Conservation (phyloP, 2,797 vertebrate genomes). For the Poeciliopsis gracilis region DNA sequence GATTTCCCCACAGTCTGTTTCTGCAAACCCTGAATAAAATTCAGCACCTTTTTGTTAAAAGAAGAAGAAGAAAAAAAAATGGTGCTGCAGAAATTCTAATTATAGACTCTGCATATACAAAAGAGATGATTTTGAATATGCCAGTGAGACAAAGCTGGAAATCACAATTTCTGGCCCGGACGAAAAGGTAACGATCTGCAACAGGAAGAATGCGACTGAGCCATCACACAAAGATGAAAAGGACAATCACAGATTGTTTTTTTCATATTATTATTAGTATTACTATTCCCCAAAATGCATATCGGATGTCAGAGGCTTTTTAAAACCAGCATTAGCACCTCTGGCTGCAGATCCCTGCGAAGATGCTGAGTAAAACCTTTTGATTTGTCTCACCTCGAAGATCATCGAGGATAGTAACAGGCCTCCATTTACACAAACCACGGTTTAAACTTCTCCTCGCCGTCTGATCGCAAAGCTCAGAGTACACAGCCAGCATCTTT, state of each 20-base stretch:
- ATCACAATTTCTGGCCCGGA: constrained; percentile 7
- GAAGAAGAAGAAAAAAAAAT: no score
- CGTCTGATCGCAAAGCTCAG: constrained; percentile 38
- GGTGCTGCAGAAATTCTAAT: constrained; percentile 65
- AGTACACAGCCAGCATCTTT: constrained; percentile 55
- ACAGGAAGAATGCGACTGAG: constrained; percentile 6
- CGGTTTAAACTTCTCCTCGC: constrained; percentile 25
- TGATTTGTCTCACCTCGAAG: neutral
- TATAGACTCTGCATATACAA: constrained; percentile 53
- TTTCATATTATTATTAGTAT: no score
- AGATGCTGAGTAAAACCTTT: constrained; percentile 30
- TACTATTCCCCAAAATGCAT: neutral
- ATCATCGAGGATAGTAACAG: neutral
- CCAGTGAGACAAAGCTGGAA: constrained; percentile 23
- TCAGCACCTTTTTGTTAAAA: constrained; percentile 61
- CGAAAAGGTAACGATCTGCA: constrained; percentile 18
- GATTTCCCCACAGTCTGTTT: constrained; percentile 67
- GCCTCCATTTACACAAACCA: neutral
- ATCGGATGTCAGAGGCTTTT: neutral
- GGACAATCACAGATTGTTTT: neutral
- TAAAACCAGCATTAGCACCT: neutral
- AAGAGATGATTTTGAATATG: constrained; percentile 51
- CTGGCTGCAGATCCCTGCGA: constrained; percentile 14
- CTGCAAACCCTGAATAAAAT: constrained; percentile 65
- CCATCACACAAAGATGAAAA: constrained; percentile 16